Conservation (phyloP, 2,113 vertebrate species). For the Malaclemys terrapin region DNA sequence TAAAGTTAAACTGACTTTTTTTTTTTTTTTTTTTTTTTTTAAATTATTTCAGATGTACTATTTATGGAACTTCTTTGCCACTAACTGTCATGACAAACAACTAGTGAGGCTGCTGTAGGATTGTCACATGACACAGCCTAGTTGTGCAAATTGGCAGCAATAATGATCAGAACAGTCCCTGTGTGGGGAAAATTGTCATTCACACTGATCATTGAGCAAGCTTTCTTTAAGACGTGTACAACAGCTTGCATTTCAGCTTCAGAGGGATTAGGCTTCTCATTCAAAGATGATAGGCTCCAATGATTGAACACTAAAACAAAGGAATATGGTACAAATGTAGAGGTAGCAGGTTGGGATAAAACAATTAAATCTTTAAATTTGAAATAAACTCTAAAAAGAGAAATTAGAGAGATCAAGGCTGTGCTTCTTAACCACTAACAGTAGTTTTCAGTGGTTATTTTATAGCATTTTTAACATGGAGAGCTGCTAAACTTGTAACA, state of each 20-base stretch:
- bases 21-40: fast-evolving
- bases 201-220: background rate
- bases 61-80: background rate
- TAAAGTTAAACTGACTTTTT: background rate
- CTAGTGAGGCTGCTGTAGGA: background rate
- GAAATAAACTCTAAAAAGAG: background rate
- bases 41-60: fast-evolving
- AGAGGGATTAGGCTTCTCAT: background rate
- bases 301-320: background rate
- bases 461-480: background rate
- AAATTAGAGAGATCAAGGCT: background rate
- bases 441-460: background rate
- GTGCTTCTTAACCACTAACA: background rate
- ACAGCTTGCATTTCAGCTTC: background rate
- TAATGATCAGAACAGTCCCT: background rate
- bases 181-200: background rate
- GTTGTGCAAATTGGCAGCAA: background rate
- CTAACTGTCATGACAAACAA: background rate
- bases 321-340: background rate
- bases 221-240: background rate
- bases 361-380: background rate
- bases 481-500: background rate
- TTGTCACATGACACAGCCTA: fast-evolving
- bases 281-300: background rate
- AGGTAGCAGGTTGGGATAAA: background rate